These are phyloP conservation scores for Arvicanthis niloticus DNA, from an alignment of 2,113 vertebrate genomes.

Conservation along the genomic window DNA sequence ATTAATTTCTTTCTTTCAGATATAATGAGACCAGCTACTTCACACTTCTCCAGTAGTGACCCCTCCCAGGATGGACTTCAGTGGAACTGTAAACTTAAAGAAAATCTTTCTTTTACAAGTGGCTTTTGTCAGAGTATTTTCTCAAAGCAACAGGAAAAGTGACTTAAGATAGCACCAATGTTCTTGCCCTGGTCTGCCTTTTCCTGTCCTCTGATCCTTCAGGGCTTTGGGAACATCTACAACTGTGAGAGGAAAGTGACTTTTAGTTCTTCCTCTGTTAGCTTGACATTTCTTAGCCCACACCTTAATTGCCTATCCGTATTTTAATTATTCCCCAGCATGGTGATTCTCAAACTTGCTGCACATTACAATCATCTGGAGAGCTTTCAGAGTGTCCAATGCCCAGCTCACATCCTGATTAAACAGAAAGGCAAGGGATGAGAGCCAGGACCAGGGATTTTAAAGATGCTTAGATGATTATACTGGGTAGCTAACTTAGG, in stretches of 20 bases:
- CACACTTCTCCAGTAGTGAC: background rate
- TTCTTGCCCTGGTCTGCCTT: background rate
- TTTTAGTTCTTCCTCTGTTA: constrained; percentile 7
- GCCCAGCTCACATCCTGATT: background rate
- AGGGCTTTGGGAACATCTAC: background rate
- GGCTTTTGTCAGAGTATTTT: background rate
- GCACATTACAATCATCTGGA: background rate
- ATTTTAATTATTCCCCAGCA: background rate
- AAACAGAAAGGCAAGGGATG: background rate
- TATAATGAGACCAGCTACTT: background rate
- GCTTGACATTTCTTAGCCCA: constrained; percentile 15
- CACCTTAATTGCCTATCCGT: background rate
- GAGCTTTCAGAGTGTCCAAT: background rate
- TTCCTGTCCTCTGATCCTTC: background rate
- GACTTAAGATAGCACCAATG: background rate
- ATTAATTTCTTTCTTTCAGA: background rate
- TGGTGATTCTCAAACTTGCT: background rate
- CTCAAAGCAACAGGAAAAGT: background rate
- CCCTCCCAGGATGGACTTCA: background rate
- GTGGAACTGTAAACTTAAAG: background rate
- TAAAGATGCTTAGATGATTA: constrained; percentile 22
- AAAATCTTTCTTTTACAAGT: background rate
- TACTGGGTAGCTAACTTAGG: background rate
- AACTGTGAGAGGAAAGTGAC: background rate
- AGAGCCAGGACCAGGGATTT: background rate